Percentiles rank a stretch among this genome's conserved stretches.
phyloP scores from a whole-genome alignment of 2,797 vertebrate species.

The Gallirallus australis region DNA sequence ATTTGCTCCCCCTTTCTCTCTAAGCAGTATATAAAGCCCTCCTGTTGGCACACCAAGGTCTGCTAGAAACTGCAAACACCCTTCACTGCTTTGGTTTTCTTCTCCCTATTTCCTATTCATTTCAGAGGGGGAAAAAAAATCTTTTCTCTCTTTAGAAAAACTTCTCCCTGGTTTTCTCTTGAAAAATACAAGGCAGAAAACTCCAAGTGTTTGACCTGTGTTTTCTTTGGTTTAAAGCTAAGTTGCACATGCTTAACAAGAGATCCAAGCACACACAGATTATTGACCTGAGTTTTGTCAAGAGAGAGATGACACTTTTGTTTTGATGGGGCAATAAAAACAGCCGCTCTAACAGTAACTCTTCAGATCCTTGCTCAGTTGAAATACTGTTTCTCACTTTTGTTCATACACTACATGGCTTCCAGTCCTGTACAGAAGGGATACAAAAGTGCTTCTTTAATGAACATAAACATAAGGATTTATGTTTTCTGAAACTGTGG shows the following conservation, averaged over 20 bases:
- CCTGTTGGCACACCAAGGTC: neutral
- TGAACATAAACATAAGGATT: neutral
- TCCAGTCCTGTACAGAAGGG: neutral
- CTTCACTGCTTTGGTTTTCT: neutral
- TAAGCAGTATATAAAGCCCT: neutral
- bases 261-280: neutral
- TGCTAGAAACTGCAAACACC: neutral
- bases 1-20: neutral
- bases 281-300: neutral
- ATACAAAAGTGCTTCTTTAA: neutral
- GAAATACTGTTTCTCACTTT: neutral
- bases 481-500: neutral
- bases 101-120: neutral
- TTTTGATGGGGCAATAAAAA: neutral
- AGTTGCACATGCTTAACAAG: neutral
- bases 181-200: neutral
- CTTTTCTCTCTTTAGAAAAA: neutral
- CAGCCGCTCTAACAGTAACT: neutral
- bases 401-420: neutral
- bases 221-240: neutral
- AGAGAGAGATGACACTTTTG: neutral
- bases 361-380: neutral
- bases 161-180: neutral
- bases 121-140: neutral
- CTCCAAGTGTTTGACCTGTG: neutral